phyloP scores from a whole-genome alignment of 2,113 vertebrate species.

The Clarias macrocephalus region DNA sequence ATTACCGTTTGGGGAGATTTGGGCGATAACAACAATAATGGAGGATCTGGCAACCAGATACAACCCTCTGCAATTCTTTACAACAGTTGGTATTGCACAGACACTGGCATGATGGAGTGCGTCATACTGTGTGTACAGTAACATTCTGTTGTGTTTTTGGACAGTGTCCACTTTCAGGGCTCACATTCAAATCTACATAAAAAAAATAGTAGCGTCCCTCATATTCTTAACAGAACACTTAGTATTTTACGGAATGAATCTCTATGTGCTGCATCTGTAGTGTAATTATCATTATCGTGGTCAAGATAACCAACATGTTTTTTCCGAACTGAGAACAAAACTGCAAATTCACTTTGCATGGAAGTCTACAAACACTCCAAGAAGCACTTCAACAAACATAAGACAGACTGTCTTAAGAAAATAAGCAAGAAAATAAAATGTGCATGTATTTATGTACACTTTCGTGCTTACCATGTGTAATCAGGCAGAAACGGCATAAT shows the following conservation, averaged over 20 bases:
- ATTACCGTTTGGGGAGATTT: slow-evolving; percentile 43
- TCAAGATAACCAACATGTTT: slow-evolving; percentile 8
- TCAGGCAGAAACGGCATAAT: not conserved
- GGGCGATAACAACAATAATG: slow-evolving; percentile 42
- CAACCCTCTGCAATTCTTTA: slow-evolving; percentile 1
- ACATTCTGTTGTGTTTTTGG: slow-evolving; percentile 25
- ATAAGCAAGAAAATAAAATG: not conserved
- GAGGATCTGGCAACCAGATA: slow-evolving; percentile 35
- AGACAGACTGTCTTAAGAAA: not conserved
- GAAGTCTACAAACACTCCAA: not conserved
- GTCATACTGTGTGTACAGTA: slow-evolving; percentile 25
- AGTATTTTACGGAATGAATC: not conserved
- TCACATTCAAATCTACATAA: not conserved
- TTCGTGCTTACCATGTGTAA: not conserved
- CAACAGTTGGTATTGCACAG: slow-evolving; percentile 21
- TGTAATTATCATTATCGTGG: slow-evolving; percentile 5
- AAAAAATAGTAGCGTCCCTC: not conserved
- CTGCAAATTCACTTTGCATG: not conserved
- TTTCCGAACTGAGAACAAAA: not conserved
- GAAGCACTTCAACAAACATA: not conserved
- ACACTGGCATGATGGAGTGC: slow-evolving; percentile 6
- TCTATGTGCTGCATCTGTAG: slow-evolving; percentile 3
- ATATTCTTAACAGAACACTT: not conserved
- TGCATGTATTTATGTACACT: not conserved
- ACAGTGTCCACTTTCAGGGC: slow-evolving; percentile 10